Evolutionary conservation across 2,888 invertebrate species (phyloP).

Genomic region (Apodemia hepburni): DNA sequence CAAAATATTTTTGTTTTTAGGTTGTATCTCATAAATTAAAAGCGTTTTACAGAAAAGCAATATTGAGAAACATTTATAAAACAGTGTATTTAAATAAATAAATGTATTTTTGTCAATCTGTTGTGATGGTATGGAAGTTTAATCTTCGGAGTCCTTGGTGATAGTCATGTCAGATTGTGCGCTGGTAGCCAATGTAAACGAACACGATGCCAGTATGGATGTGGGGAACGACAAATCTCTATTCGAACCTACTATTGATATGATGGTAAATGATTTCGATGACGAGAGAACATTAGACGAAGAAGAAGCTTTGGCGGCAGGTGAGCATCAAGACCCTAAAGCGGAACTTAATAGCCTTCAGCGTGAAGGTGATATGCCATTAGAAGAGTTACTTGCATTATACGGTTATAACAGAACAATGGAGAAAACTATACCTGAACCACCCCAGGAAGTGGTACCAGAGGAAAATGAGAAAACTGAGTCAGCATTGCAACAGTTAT

Average conservation of each 20-base stretch:
- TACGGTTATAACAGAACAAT: slow-evolving; percentile 86
- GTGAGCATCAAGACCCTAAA: slow-evolving; percentile 90
- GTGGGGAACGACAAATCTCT: slow-evolving; percentile 80
- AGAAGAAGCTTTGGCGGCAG: slow-evolving; percentile 96
- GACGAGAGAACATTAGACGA: slow-evolving; percentile 98
- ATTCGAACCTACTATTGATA: slow-evolving; percentile 96
- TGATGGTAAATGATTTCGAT: slow-evolving; percentile 98
- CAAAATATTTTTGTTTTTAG: slow-evolving; percentile 77
- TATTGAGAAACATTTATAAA: slow-evolving; percentile 25
- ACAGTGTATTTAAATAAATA: slow-evolving; percentile 24
- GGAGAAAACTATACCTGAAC: slow-evolving; percentile 59
- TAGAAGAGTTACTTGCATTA: slow-evolving; percentile 94
- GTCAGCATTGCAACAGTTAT: slow-evolving; percentile 70
- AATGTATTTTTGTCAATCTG: slow-evolving; percentile 32
- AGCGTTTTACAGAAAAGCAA: slow-evolving; percentile 32
- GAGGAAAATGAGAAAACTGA: slow-evolving; percentile 66
- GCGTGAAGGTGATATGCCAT: slow-evolving; percentile 97
- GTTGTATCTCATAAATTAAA: slow-evolving; percentile 42
- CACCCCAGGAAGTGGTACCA: slow-evolving; percentile 53
- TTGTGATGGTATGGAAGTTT: slow-evolving; percentile 57
- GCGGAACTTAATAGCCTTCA: slow-evolving; percentile 94
- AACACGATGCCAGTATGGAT: slow-evolving; percentile 78
- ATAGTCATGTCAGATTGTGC: slow-evolving; percentile 79
- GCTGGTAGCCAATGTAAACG: slow-evolving; percentile 75
- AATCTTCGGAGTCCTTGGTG: slow-evolving; percentile 48